phyloP scores from a whole-genome alignment of 2,888 invertebrate species.

The Synergus gifuensis region DNA sequence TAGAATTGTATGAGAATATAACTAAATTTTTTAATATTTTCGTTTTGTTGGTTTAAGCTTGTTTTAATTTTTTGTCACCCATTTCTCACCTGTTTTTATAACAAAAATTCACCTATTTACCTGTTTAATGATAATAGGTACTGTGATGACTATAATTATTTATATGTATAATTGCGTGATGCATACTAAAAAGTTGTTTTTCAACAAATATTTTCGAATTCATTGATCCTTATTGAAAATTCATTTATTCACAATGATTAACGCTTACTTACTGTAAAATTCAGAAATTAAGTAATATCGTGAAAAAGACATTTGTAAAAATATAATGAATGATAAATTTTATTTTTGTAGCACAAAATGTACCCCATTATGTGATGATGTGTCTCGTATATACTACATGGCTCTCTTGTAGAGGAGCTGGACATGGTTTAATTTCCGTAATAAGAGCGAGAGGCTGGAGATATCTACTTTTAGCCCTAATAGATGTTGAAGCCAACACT shows the following conservation, averaged over 20 bases:
- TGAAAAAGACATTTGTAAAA: not conserved
- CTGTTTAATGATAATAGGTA: too few relatives aligned
- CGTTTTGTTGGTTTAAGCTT: too few relatives aligned
- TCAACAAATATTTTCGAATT: not conserved
- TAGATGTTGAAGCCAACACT: constrained; percentile 93
- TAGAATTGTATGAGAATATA: too few relatives aligned
- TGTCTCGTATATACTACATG: constrained; percentile 88
- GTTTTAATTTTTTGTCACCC: too few relatives aligned
- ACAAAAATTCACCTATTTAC: too few relatives aligned
- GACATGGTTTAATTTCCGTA: constrained; percentile 82
- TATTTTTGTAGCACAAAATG: constrained; percentile 83
- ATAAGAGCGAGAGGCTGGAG: constrained; percentile 87
- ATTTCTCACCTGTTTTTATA: too few relatives aligned
- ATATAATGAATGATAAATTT: not conserved
- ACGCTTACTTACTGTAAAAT: not conserved
- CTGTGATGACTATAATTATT: too few relatives aligned
- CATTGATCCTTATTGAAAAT: not conserved
- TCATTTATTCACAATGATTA: not conserved
- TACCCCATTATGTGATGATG: constrained; percentile 88
- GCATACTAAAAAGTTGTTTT: too few relatives aligned
- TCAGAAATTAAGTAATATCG: not conserved
- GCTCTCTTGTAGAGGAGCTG: constrained; percentile 85
- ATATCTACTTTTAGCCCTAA: constrained; percentile 86
- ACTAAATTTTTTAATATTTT: too few relatives aligned
- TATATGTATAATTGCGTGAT: too few relatives aligned